Conservation (phyloP, 2,113 vertebrate genomes). For the Channa maculata region DNA sequence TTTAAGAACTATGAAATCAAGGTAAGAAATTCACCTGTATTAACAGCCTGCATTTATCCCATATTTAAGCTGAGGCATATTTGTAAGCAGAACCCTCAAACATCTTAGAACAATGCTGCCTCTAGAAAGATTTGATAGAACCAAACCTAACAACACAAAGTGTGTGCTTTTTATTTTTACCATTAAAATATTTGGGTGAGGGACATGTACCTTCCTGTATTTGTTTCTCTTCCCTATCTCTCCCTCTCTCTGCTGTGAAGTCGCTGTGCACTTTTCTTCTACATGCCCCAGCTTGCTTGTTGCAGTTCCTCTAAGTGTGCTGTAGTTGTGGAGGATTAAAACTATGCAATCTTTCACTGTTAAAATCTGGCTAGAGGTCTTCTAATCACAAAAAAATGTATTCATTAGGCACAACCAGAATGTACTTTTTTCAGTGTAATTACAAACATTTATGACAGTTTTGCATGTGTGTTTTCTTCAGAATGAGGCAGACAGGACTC, state of each 20-base stretch:
- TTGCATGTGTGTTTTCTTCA: conserved; percentile 67
- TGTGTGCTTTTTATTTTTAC: not conserved
- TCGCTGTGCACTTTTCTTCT: conserved; percentile 31
- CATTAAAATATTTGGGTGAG: not conserved
- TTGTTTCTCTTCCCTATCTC: not conserved
- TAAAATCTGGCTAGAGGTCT: not conserved
- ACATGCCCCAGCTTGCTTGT: conserved; percentile 69
- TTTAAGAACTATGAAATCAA: conserved; percentile 99
- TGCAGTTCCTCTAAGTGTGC: conserved; percentile 14
- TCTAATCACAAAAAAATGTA: not conserved
- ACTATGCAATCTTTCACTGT: not conserved
- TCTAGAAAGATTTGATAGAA: not conserved
- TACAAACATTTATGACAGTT: no score
- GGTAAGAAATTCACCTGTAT: conserved; percentile 78
- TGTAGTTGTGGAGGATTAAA: conserved; percentile 29
- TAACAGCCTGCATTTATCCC: not conserved
- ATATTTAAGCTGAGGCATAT: not conserved
- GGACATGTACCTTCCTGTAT: not conserved
- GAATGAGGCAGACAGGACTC: conserved; percentile 97
- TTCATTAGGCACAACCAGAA: not conserved
- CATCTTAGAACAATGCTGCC: not conserved
- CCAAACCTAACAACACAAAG: not conserved
- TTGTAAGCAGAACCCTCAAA: not conserved
- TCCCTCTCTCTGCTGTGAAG: not conserved
- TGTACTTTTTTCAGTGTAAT: no score